Conservation (phyloP, 2,113 vertebrate species). For the Cyanoderma ruficeps region DNA sequence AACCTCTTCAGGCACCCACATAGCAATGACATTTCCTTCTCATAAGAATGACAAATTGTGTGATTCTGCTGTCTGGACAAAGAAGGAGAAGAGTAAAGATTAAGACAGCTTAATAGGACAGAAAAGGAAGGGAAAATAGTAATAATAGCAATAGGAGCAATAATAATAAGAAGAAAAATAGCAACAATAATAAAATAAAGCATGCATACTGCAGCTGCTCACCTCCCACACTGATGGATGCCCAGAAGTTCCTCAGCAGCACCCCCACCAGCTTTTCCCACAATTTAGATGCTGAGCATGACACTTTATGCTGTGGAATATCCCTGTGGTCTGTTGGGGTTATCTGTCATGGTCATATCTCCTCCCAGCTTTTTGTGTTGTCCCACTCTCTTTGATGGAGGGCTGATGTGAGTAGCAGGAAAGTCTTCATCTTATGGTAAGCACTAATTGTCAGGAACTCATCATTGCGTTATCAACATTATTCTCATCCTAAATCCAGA, state of each 20-base stretch:
- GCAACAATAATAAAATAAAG: background rate
- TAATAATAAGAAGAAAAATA: background rate
- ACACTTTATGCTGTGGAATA: background rate
- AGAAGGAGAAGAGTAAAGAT: background rate
- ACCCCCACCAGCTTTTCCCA: background rate
- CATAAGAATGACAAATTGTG: background rate
- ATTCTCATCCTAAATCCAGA: background rate
- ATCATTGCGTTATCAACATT: background rate
- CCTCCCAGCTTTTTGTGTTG: background rate
- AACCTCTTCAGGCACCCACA: background rate
- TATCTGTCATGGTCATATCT: background rate
- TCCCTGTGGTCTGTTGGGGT: no score
- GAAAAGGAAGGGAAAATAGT: background rate
- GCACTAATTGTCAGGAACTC: background rate
- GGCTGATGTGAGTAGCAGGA: no score
- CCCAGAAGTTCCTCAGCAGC: background rate
- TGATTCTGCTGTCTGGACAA: background rate
- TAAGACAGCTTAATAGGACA: background rate
- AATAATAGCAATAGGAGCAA: background rate
- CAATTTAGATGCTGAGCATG: background rate
- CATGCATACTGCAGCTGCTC: background rate
- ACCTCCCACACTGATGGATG: accelerated
- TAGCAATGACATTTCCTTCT: background rate
- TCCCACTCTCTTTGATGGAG: no score
- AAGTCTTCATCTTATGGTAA: background rate